Base-by-base conservation (phyloP, 2,888 invertebrate genomes). In the Heliconius ethilla region DNA sequence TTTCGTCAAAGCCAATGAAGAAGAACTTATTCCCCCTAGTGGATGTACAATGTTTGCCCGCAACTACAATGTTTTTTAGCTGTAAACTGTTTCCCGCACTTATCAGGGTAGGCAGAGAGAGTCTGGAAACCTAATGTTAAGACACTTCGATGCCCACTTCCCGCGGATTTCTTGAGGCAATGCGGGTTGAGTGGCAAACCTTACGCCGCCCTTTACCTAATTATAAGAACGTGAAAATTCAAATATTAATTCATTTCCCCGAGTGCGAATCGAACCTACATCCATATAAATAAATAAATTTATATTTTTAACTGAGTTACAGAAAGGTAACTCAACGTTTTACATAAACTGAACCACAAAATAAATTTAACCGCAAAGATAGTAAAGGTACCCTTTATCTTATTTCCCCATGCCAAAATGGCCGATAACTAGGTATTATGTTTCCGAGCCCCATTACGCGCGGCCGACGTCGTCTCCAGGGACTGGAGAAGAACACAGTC, bases 391-490 rank as follows among this genome's bases (percentile, higher is more conserved):
- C 27, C 63, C 25, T 74, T 74, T 63, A 74, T 62, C 37, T 40
- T 63, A 63, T 74, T 74, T 74, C 40, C 73, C 37, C 75, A 75
- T 76, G 9, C 29, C 25, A 72, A 65, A 70, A 72, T 45, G 65
- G 65, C 51, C 65, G 78, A 75, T 78, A 78, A 33, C 78, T 75
- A 51, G 55, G 67, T 69, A 69, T 77, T 33, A 70, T 75, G 78
- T 78, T 65, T 72, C 70, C 75, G 78, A 75, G 67, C 37, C 75
- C 72, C 72, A 78, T 78, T 76, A 73, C 76, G 67, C 72, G 62
- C 62, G 63, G 37, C 76, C 76, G 55, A 62, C 59, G 51, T 67
- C 62, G 18, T 69, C 78, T 66, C 76, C 37, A 62, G 78, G 51
- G 78, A 75, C 70, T 72, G 70, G 15, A 66, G 63, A 66, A 55